Base-by-base conservation (phyloP, 1,140 invertebrate species). In the Paralvinella palmiformis region DNA sequence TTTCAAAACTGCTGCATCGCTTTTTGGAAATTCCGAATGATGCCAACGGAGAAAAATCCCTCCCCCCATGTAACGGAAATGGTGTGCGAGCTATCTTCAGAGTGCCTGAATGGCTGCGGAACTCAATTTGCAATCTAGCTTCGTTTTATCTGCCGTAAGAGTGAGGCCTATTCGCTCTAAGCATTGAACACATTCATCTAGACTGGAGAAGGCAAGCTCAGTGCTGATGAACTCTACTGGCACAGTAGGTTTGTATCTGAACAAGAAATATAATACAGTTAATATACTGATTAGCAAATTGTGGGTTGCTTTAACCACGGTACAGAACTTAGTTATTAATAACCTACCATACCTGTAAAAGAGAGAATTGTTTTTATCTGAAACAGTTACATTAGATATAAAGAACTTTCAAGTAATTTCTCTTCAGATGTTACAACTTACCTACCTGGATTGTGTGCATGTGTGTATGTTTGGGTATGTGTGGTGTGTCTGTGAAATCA, bases 221-320 rank as follows among this genome's bases (percentile, higher is more conserved):
- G 86, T 86, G 78, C 85, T 82, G 81, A 96, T 84, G 86, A 89
- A 92, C 78, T 88, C 86, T 82, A 94, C 85, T 73, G 89, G 87
- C 83, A 96, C 85, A 81, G 85, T 87, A 83, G 91, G 92, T 74
- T 93, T 91, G 86, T 92, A 96, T 85, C 94, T 96, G 89, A 69
- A 74, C 63, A 64, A 66, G 55, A 69, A 66, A 57, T 41, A 66
- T 33, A 53, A 58, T 41, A n/a, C 10, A n/a, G n/a, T 10, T 10
- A 41, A 41, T 41, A 41, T 41, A n/a, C 37, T 32, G 27, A 32
- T 27, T 57, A 22, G 35, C 22, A 13, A 20, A 13, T 20, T 36
- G n/a, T 27, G 22, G 29, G 10, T 6, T 27, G 55, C 29, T 5
- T 2, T 17, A 31, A 57, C 35, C 7, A 20, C 33, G 4, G 3